phyloP scores from a whole-genome alignment of 2,113 vertebrate genomes.

The Synodontis membranacea region DNA sequence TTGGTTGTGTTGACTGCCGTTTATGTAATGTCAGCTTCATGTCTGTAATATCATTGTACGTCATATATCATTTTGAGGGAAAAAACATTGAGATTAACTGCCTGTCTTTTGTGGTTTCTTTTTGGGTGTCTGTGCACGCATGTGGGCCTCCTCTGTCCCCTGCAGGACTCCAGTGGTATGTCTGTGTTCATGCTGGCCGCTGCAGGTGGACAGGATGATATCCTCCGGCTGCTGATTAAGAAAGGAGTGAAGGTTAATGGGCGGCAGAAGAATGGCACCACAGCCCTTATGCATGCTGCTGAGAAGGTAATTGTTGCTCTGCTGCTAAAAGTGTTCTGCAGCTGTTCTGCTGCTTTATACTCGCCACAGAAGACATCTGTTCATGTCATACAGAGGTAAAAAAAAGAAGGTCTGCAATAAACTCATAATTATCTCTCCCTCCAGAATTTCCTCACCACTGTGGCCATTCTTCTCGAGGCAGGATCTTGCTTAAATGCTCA shows the following conservation, averaged over 20 bases:
- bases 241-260: conserved; percentile 91
- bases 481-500: conserved; percentile 89
- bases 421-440: neutral
- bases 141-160: conserved; percentile 17
- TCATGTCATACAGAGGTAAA: neutral
- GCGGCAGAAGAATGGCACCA: conserved; percentile 91
- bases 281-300: conserved; percentile 91
- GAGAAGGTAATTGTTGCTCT: conserved; percentile 82
- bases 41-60: neutral
- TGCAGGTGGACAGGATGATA: conserved; percentile 92
- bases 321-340: neutral
- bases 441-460: conserved; percentile 93
- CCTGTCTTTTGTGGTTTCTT: neutral
- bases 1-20: neutral
- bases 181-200: conserved; percentile 93
- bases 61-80: neutral
- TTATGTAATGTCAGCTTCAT: neutral
- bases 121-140: neutral
- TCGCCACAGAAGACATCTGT: neutral
- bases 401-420: neutral
- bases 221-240: conserved; percentile 87
- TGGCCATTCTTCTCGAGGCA: conserved; percentile 92
- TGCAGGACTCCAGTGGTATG: conserved; percentile 93
- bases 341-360: neutral
- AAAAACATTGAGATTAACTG: neutral